Conservation (phyloP, 2,797 vertebrate genomes). For the Eulemur coronatus region DNA sequence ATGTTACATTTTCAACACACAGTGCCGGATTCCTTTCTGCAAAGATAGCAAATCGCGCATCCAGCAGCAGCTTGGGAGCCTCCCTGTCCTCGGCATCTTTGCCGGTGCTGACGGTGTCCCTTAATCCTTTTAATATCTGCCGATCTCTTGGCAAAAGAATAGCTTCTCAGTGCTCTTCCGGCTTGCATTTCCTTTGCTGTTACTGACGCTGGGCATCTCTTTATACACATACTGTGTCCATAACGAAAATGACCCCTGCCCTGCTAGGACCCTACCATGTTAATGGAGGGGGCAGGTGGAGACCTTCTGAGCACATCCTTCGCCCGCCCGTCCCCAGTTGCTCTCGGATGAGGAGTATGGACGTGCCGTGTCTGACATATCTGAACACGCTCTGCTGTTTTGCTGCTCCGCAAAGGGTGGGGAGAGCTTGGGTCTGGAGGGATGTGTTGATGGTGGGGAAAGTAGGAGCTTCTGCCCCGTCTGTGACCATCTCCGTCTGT, state of each 20-base stretch:
- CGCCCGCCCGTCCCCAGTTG: neutral
- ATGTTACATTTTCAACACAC: neutral
- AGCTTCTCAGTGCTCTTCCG: neutral
- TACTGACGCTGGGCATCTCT: neutral
- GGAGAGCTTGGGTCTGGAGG: neutral
- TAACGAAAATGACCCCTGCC: neutral
- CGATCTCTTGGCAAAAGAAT: neutral
- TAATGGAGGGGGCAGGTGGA: neutral
- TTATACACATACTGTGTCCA: neutral
- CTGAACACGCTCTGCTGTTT: accelerated
- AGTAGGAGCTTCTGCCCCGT: neutral
- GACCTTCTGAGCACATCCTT: neutral
- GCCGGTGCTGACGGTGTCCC: neutral
- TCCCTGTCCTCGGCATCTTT: neutral
- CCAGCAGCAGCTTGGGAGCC: accelerated
- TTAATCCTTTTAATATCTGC: neutral
- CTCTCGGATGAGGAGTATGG: neutral
- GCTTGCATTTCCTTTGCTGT: neutral
- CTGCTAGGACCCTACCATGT: neutral
- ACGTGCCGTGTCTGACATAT: accelerated
- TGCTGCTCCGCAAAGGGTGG: neutral
- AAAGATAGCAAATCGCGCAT: accelerated
- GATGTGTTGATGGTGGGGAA: too few species aligned
- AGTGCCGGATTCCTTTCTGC: neutral
- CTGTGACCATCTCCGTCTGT: slow-evolving; percentile 46